Conservation (phyloP, 2,797 vertebrate species). For the Chelidonichthys spinosus region DNA sequence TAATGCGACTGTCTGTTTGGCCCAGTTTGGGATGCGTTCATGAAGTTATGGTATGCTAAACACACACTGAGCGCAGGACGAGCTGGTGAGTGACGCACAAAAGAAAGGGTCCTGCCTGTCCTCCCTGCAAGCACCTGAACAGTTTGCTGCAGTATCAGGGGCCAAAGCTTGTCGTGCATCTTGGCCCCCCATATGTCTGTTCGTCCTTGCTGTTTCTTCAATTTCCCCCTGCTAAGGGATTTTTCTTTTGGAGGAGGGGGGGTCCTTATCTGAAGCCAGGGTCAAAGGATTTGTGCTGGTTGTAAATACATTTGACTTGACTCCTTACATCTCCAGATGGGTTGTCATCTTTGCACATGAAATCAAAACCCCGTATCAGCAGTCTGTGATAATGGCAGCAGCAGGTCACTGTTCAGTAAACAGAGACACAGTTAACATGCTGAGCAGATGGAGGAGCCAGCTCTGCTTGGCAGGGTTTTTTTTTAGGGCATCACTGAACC, state of each 20-base stretch:
- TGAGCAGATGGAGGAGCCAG: not conserved
- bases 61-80: not conserved
- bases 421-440: constrained; percentile 16
- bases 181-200: not conserved
- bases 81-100: not conserved
- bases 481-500: not conserved
- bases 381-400: constrained; percentile 24
- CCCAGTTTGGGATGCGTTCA: not conserved
- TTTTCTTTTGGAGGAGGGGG: not conserved
- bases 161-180: not conserved
- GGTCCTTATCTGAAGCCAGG: not conserved
- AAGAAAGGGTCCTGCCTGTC: not conserved
- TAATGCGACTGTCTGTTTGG: not conserved
- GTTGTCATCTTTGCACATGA: constrained; percentile 4
- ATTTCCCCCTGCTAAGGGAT: not conserved
- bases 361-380: constrained; percentile 15
- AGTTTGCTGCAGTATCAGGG: not conserved
- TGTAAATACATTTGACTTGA: not conserved
- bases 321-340: not conserved
- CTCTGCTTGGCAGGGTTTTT: not conserved
- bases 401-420: constrained; percentile 28
- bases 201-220: not conserved
- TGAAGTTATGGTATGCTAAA: not conserved
- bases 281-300: not conserved
- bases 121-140: not conserved